phyloP scores from a whole-genome alignment of 2,797 vertebrate species.

The Hemitrygon akajei region DNA sequence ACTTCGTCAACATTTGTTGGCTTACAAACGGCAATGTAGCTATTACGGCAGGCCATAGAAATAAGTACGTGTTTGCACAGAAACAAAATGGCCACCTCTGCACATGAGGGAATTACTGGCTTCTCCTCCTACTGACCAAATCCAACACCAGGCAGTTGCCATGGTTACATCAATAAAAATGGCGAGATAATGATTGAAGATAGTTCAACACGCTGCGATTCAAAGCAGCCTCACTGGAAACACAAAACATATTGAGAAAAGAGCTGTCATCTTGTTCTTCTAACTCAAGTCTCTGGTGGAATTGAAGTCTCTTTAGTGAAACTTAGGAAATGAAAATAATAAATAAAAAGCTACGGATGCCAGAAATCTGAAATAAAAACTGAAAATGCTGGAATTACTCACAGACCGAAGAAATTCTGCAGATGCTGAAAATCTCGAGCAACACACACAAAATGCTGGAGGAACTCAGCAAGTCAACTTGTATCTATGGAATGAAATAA shows the following conservation, averaged over 20 bases:
- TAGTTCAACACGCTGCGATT: not conserved
- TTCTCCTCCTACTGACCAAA: not conserved
- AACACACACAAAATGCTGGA: no score
- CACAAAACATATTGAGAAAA: not conserved
- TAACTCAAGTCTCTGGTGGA: not conserved
- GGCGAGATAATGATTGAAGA: not conserved
- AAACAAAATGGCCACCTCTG: not conserved
- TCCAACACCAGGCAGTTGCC: not conserved
- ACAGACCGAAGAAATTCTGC: no score
- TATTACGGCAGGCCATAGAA: not conserved
- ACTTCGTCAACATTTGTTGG: not conserved
- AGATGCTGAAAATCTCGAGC: no score
- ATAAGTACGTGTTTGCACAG: not conserved
- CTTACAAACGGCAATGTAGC: not conserved
- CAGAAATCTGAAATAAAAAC: no score
- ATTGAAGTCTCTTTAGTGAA: not conserved
- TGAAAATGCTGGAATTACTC: no score
- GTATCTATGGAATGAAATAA: no score
- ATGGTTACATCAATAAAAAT: not conserved
- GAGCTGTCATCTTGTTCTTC: not conserved
- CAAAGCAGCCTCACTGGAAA: constrained; percentile 1
- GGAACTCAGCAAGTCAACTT: no score
- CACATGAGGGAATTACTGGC: not conserved
- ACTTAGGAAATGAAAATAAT: no score
- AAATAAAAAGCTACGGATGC: no score